These are phyloP conservation scores for Pachyseris speciosa DNA, from an alignment of 64 coral and sea anemone genomes.

Conservation along the genomic window DNA sequence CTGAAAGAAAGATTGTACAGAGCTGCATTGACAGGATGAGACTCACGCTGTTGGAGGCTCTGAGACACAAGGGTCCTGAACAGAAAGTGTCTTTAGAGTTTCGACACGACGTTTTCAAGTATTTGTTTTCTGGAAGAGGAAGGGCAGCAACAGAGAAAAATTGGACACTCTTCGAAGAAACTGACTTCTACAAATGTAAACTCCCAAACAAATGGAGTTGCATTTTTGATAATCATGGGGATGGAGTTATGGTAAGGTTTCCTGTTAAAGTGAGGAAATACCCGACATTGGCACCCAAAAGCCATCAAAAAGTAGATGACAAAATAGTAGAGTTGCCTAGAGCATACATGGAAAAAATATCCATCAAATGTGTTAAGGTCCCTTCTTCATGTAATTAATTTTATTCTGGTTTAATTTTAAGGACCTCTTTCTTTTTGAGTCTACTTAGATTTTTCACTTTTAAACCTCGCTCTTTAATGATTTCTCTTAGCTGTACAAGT, in stretches of 20 bases:
- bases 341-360: conserved; percentile 43
- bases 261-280: conserved; percentile 43
- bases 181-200: conserved; percentile 13
- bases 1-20: neutral
- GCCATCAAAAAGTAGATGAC: neutral
- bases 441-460: conserved; percentile 13
- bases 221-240: conserved; percentile 41
- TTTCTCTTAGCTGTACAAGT: conserved; percentile 31
- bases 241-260: conserved; percentile 1
- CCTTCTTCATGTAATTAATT: neutral
- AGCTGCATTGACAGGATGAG: neutral
- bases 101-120: conserved; percentile 59
- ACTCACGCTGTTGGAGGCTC: neutral
- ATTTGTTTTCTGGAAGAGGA: conserved; percentile 39
- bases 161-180: conserved; percentile 31
- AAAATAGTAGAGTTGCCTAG: conserved; percentile 11
- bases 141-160: neutral
- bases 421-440: conserved; percentile 43
- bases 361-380: conserved; percentile 52
- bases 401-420: neutral
- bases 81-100: conserved; percentile 41
- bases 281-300: conserved; percentile 14
- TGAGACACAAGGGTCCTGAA: conserved; percentile 4
- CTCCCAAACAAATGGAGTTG: conserved; percentile 35
- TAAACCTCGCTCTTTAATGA: neutral